A percentile compares a stretch with the other conserved stretches of the same genome.
phyloP scores from a whole-genome alignment of 2,888 invertebrate species.

The Cerastis rubricosa region DNA sequence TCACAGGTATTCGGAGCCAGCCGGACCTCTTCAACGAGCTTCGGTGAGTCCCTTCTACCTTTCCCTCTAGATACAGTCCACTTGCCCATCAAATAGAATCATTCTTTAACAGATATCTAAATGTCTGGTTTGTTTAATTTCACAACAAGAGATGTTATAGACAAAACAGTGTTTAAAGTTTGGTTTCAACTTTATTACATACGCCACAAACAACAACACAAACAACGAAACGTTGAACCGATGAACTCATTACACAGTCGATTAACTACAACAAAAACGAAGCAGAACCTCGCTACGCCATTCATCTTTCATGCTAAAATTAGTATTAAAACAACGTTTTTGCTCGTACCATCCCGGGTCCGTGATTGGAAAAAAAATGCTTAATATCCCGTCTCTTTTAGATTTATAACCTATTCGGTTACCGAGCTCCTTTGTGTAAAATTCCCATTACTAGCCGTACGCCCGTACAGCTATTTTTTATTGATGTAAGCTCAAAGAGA shows the following conservation, averaged over 20 bases:
- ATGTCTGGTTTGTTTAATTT: background rate
- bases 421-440: conserved; percentile 59
- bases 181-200: background rate
- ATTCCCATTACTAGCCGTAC: conserved; percentile 60
- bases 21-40: no score
- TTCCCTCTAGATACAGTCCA: no score
- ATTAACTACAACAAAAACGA: conserved; percentile 6
- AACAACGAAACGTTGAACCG: conserved; percentile 4
- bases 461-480: conserved; percentile 58
- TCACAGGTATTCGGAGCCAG: no score
- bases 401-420: conserved; percentile 64
- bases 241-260: background rate
- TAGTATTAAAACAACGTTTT: conserved; percentile 41
- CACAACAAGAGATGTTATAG: background rate
- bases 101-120: background rate
- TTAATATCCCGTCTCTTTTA: conserved; percentile 65
- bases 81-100: no score
- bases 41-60: no score
- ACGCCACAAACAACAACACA: background rate
- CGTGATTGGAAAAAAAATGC: conserved; percentile 65
- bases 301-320: conserved; percentile 41
- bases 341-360: conserved; percentile 26
- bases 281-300: background rate
- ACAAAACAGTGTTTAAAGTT: background rate
- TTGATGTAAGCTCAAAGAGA: conserved; percentile 64